Evolutionary conservation across 1,140 invertebrate genomes (phyloP).

Genomic region (Lasaia peninsularis): DNA sequence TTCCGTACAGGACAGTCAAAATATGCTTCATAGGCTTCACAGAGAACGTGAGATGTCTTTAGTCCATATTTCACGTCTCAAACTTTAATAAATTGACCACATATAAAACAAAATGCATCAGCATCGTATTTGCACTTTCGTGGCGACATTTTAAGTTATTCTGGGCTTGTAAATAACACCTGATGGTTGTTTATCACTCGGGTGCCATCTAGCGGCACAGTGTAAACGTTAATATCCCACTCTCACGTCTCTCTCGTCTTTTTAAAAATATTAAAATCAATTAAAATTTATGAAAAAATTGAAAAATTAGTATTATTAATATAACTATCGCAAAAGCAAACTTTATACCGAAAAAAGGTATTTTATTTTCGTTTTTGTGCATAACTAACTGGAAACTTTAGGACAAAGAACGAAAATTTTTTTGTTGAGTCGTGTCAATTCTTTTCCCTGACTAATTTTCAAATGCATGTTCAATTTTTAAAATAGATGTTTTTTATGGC

Average conservation of each 20-base stretch:
- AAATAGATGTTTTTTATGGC: no score
- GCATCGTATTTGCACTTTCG: constrained; percentile 27
- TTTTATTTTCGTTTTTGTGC: constrained; percentile 23
- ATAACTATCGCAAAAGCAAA: constrained; percentile 26
- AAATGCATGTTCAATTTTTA: no score
- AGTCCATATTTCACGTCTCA: constrained; percentile 28
- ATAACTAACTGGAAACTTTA: constrained; percentile 16
- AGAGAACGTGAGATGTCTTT: constrained; percentile 25
- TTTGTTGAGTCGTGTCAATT: constrained; percentile 14
- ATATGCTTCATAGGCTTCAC: constrained; percentile 26
- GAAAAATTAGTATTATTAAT: constrained; percentile 24
- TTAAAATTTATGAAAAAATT: constrained; percentile 26
- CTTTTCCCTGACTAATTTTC: no score
- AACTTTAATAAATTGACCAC: constrained; percentile 32
- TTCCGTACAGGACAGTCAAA: constrained; percentile 25
- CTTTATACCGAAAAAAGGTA: constrained; percentile 27
- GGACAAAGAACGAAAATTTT: constrained; percentile 13
- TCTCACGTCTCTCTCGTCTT: constrained; percentile 26
- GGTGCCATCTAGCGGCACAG: constrained; percentile 28
- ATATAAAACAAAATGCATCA: constrained; percentile 30
- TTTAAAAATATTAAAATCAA: constrained; percentile 30
- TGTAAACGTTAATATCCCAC: constrained; percentile 27
- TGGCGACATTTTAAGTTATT: constrained; percentile 24
- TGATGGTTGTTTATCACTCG: constrained; percentile 28
- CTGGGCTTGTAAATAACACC: constrained; percentile 27